phyloP scores from a whole-genome alignment of 2,113 vertebrate genomes.

The Cinclus cinclus region DNA sequence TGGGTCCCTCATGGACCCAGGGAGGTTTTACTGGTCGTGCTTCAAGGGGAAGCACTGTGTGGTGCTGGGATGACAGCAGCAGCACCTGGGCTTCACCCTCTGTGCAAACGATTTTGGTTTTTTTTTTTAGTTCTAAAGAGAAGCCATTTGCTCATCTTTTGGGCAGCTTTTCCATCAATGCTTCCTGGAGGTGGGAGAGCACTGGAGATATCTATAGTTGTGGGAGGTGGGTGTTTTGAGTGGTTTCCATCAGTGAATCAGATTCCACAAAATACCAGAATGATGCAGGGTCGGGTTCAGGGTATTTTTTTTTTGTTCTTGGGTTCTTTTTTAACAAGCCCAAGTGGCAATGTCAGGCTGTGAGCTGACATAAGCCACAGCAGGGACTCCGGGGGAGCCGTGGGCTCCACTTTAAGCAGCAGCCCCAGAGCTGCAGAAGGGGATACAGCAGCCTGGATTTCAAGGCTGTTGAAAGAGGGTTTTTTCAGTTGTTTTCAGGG shows the following conservation, averaged over 20 bases:
- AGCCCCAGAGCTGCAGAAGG: neutral
- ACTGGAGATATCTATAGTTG: constrained; percentile 25
- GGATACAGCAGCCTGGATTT: neutral
- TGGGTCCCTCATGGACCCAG: accelerated
- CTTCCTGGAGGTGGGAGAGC: constrained; percentile 48
- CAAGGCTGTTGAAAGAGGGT: neutral
- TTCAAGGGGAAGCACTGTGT: accelerated
- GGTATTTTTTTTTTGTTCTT: neutral
- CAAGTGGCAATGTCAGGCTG: neutral
- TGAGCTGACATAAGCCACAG: neutral
- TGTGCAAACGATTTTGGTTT: neutral
- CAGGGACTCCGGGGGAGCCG: accelerated
- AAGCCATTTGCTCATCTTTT: constrained; percentile 18
- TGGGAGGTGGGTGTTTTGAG: constrained; percentile 34
- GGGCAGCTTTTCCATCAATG: constrained; percentile 40
- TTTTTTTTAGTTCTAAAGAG: neutral
- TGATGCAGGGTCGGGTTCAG: neutral
- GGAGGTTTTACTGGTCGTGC: neutral
- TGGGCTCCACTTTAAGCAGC: neutral
- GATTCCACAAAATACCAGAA: neutral
- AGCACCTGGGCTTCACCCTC: neutral
- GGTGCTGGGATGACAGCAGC: neutral
- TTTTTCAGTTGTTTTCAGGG: neutral
- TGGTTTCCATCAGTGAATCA: constrained; percentile 58
- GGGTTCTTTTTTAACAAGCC: neutral